Base-by-base conservation (phyloP, 2,113 vertebrate genomes). In the Lophura nycthemera region DNA sequence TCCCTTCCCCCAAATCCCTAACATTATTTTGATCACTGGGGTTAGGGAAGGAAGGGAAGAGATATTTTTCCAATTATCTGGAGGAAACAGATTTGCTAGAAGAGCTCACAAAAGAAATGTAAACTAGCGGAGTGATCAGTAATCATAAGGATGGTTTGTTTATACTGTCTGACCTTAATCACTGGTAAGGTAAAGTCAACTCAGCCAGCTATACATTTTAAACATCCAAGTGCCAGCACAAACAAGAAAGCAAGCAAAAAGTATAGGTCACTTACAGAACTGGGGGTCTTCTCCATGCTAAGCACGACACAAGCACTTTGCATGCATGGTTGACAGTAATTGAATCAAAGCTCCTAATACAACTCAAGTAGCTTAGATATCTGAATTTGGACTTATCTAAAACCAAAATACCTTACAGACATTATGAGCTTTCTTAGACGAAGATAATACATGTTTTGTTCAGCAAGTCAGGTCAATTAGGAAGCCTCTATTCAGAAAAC, bases 1-100 rank as follows among this genome's bases (percentile, higher is more conserved):
- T 73, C 88, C 92, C 85, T 85, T 74, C 82, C 79, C 69, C 56
- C 64, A 74, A 32, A 94, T 81, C 83, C 80, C 29, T 38, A 17
- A 3, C 6, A 59, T 56, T 91, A 69, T 88, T 91, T 79, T 63
- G 79, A 93, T 90, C 56, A 66, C 32, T 71, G 69, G 21, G 29
- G 25, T 72, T 81, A 80, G 90, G 79, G 88, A 90, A 91, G 85
- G 95, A 96, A 96, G 40, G 82, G 88, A 95, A 96, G 83, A 96
- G 65, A 30, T 45, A 74, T 86, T 94, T 89, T 54, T 64, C 84
- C 74, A 91, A 93, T 94, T 96, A 96, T 96, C 96, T 93, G 61
- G 90, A 95, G 93, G 92, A 96, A 96, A 94, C 95, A 96, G 93
- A 89, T 74, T 40, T 70, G 83, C 64, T 90, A 90, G 72, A 93